Percentiles rank a stretch among this genome's conserved stretches.
phyloP scores from a whole-genome alignment of 2,113 vertebrate species.

The Eretmochelys imbricata region DNA sequence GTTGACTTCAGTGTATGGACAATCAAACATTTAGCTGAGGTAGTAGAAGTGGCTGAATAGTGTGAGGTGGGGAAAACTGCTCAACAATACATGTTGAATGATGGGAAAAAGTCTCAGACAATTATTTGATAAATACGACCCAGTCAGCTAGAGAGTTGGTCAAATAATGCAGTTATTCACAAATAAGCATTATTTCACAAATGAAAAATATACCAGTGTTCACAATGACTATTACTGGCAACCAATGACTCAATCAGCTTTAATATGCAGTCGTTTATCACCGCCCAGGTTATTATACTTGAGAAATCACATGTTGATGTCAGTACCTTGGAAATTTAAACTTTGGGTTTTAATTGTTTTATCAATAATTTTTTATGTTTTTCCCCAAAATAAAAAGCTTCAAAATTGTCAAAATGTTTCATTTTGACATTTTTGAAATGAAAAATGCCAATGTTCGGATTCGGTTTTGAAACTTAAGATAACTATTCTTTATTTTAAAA shows the following conservation, averaged over 20 bases:
- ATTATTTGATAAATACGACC: neutral
- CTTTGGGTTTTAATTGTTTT: neutral
- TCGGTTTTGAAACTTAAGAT: neutral
- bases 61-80: neutral
- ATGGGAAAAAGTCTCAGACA: neutral
- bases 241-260: accelerated
- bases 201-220: neutral
- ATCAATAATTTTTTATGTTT: neutral
- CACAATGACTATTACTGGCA: neutral
- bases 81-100: neutral
- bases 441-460: neutral
- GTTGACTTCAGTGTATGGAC: accelerated
- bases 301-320: accelerated
- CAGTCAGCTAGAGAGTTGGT: neutral
- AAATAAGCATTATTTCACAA: neutral
- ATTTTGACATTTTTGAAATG: neutral
- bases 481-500: too few relatives aligned
- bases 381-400: neutral
- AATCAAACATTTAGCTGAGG: accelerated
- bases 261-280: neutral
- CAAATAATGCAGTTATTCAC: neutral
- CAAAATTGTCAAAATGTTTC: neutral
- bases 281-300: neutral
- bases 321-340: neutral
- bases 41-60: neutral